These are phyloP conservation scores for Kuschelorhynchus macadamiae DNA, from an alignment of 2,888 invertebrate species.

Conservation along the genomic window DNA sequence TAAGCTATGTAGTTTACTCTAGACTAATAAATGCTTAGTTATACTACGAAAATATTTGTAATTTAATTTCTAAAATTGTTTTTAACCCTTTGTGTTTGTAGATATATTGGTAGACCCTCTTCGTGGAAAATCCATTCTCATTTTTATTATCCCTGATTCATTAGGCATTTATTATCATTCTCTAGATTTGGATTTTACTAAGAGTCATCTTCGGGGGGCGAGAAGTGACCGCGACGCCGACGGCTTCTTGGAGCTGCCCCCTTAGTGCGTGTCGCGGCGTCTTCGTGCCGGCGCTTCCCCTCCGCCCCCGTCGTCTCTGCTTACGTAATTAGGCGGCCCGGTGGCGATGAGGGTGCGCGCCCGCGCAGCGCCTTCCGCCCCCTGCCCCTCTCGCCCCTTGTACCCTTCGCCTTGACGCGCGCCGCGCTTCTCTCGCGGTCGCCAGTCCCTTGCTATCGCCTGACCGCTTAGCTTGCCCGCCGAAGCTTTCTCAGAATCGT, in stretches of 20 bases:
- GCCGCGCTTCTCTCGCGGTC: conserved; percentile 65
- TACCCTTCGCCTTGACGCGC: conserved; percentile 53
- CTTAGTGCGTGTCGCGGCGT: conserved; percentile 54
- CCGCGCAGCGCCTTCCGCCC: conserved; percentile 52
- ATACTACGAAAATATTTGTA: no score
- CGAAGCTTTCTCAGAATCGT: conserved; percentile 67
- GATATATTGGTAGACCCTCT: no score
- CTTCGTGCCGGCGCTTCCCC: conserved; percentile 49
- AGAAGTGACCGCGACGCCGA: conserved; percentile 23
- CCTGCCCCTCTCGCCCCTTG: conserved; percentile 53
- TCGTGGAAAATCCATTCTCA: no score
- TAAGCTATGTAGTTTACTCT: no score
- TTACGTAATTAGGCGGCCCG: conserved; percentile 59
- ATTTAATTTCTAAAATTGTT: no score
- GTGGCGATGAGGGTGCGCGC: conserved; percentile 55
- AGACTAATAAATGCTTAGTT: no score
- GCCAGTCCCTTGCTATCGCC: conserved; percentile 70
- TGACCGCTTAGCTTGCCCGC: conserved; percentile 70
- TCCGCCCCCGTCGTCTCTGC: conserved; percentile 55
- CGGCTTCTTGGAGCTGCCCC: conserved; percentile 29
- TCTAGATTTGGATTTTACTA: no score
- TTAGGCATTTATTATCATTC: no score
- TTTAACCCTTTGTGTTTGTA: no score
- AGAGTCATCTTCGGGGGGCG: not conserved
- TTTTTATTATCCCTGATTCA: no score